Percentiles rank a stretch among this genome's conserved stretches.
phyloP scores from a whole-genome alignment of 2,113 vertebrate genomes.

The Trichomycterus rosablanca region DNA sequence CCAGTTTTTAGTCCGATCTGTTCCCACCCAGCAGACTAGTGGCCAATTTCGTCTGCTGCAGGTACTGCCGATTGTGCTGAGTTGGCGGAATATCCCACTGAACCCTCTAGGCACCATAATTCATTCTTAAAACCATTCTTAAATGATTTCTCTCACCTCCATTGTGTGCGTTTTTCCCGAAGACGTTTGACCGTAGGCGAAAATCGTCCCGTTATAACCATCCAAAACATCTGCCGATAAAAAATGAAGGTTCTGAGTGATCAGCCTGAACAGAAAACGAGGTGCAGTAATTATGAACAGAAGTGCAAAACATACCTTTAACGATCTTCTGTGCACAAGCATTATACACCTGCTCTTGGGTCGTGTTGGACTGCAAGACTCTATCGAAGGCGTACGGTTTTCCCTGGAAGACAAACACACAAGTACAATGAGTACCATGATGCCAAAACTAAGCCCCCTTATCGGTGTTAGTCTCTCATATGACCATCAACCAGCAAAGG shows the following conservation, averaged over 20 bases:
- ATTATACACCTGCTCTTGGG: conserved; percentile 96
- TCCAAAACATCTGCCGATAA: conserved; percentile 84
- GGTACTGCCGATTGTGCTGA: no score
- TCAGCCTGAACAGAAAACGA: neutral
- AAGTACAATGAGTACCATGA: neutral
- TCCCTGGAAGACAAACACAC: conserved; percentile 60
- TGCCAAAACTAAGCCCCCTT: no score
- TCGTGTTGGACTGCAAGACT: conserved; percentile 87
- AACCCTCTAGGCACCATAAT: no score
- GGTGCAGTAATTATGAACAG: no score
- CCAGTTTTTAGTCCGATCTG: no score
- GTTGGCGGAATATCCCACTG: no score
- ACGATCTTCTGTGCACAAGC: conserved; percentile 96
- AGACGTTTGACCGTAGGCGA: conserved; percentile 95
- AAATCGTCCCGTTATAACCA: conserved; percentile 97
- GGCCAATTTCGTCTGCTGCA: no score
- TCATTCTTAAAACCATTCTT: no score
- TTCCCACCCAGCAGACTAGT: no score
- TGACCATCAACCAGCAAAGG: no score
- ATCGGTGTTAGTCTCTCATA: no score
- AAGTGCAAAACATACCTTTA: conserved; percentile 75
- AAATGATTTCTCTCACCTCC: conserved; percentile 88
- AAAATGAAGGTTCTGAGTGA: neutral
- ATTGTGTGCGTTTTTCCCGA: conserved; percentile 98
- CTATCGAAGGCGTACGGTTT: conserved; percentile 91